Percentiles rank a stretch among this genome's conserved stretches.
These are phyloP conservation scores for Poeciliopsis retropinna DNA, from an alignment of 2,113 vertebrate species.

Conservation along the genomic window DNA sequence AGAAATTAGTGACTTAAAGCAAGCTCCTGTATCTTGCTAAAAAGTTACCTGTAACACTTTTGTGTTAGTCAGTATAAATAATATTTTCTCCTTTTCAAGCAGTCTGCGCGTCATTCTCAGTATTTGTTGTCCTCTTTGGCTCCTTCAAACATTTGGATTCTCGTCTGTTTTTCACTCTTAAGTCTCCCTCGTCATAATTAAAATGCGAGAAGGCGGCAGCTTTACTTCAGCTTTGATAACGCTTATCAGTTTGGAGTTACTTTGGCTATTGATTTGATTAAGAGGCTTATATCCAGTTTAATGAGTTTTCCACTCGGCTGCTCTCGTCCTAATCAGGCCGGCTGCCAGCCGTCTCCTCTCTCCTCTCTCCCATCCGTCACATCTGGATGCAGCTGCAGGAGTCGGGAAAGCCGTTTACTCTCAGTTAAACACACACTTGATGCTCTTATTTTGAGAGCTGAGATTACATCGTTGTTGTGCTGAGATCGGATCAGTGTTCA, in stretches of 20 bases:
- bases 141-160: constrained; percentile 30
- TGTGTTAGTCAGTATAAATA: not conserved
- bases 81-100: not conserved
- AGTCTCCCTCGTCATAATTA: constrained; percentile 54
- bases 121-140: constrained; percentile 13
- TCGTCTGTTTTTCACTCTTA: not conserved
- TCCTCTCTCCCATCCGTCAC: constrained; percentile 1
- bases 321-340: constrained; percentile 75
- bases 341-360: constrained; percentile 36
- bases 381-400: constrained; percentile 13
- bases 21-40: too few relatives aligned
- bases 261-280: constrained; percentile 85
- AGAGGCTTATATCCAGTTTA: constrained; percentile 93
- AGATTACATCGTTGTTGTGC: not conserved
- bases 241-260: constrained; percentile 70
- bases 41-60: too few relatives aligned
- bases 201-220: constrained; percentile 54
- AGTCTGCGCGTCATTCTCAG: not conserved
- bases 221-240: constrained; percentile 65
- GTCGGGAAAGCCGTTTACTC: not conserved
- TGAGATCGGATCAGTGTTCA: not conserved
- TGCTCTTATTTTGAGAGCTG: not conserved
- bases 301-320: constrained; percentile 95
- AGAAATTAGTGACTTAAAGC: too few relatives aligned
- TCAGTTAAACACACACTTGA: constrained; percentile 11